Base-by-base conservation (phyloP, 2,113 vertebrate genomes). In the Elephantulus edwardii region DNA sequence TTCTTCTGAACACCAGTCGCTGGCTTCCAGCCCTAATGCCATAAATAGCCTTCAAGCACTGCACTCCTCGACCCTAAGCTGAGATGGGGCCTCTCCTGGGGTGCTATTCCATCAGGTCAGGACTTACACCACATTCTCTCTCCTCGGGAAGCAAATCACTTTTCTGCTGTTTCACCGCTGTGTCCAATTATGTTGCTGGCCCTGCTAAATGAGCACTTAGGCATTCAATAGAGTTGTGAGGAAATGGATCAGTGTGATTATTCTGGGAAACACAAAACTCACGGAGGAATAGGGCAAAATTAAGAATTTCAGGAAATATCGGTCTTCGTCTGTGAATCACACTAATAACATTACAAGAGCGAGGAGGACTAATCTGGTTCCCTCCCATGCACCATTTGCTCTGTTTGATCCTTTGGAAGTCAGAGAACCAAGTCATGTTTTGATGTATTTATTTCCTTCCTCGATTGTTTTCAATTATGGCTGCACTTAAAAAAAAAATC, bases 11-110 rank as follows among this genome's bases (percentile, higher is more conserved):
- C 95, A 86, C 40, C 35, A 33, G 92, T 94, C 86, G 82, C 95
- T 50, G 22, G 91, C 79, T 58, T 89, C 79, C 72, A 91, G 78
- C 16, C 78, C 60, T 58, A 93, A 95, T 96, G 96, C 96, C 88
- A 95, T 88, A 96, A 96, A 96, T 89, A 96, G 96, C 80, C 77
- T 81, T 79, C 92, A 94, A 77, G 92, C 96, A 95, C 92, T 88
- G 88, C 0, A 0, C 38, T 90, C 66, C 28, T 60, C 91, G 92
- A 96, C 94, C 77, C 0, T 3, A 42, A 54, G 28, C 89, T 70
- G 50, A 70, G 83, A 54, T 22, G 84, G 52, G 19, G 79, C 17
- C 76, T 95, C 42, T 76, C 85, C 78, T 68, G 16, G 54, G 3
- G 85, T 79, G 92, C 70, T 1, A 26, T 66, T 94, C 83, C 42